Evolutionary conservation across 2,797 vertebrate genomes (phyloP).

Genomic region (Acanthurus tractus): DNA sequence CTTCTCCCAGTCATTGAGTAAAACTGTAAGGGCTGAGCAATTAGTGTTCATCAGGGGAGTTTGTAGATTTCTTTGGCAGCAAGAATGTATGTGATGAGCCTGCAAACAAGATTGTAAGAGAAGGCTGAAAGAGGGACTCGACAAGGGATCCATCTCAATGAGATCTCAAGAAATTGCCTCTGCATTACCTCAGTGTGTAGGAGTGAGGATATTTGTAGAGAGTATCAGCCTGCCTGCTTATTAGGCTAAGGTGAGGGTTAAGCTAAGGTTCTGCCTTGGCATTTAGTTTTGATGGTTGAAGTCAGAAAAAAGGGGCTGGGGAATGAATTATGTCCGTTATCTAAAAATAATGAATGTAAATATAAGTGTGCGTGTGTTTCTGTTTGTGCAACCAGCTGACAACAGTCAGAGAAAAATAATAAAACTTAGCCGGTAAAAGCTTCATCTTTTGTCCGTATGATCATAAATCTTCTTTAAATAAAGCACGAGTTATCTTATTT

Average conservation of each 20-base stretch:
- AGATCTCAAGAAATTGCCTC: constrained; percentile 21
- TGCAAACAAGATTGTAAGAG: constrained; percentile 40
- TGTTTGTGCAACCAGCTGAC: background rate
- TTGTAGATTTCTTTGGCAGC: constrained; percentile 28
- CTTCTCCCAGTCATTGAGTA: constrained; percentile 1
- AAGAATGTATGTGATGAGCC: constrained; percentile 43
- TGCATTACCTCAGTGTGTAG: background rate
- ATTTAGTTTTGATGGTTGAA: no score
- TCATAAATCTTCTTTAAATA: constrained; percentile 9
- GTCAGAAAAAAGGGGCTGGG: no score
- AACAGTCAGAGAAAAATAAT: constrained; percentile 7
- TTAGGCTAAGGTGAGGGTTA: no score
- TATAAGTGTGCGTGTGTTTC: background rate
- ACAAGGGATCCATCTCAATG: constrained; percentile 30
- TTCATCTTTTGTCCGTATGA: background rate
- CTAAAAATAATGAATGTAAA: background rate
- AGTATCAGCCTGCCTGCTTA: no score
- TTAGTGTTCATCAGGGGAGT: constrained; percentile 38
- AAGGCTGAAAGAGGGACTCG: background rate
- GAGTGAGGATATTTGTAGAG: background rate
- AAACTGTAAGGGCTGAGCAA: constrained; percentile 12
- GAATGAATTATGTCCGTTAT: no score
- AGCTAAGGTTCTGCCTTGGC: no score
- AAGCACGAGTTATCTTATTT: background rate
- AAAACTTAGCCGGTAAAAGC: background rate